A percentile compares a stretch with the other conserved stretches of the same genome.
Evolutionary conservation across 2,113 vertebrate genomes (phyloP).

Genomic region (Xiphophorus couchianus): DNA sequence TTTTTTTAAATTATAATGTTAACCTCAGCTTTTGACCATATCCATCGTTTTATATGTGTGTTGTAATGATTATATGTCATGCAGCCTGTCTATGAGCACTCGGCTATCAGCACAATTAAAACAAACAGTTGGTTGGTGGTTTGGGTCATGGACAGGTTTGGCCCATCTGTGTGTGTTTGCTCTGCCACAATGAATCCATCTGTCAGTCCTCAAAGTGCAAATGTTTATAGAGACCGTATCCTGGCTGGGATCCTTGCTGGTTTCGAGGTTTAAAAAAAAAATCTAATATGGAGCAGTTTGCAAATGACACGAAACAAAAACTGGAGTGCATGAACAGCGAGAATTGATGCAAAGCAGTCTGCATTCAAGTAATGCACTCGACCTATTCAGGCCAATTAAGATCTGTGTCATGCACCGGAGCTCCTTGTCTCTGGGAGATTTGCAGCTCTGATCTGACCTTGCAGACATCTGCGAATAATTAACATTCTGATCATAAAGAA

Average conservation of each 20-base stretch:
- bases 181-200: conserved; percentile 39
- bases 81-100: not conserved
- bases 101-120: not conserved
- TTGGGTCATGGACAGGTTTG: conserved; percentile 44
- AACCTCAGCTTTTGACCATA: not conserved
- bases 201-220: conserved; percentile 64
- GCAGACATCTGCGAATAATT: conserved; percentile 48
- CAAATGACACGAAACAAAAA: conserved; percentile 8
- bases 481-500: not conserved
- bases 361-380: conserved; percentile 36
- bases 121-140: conserved; percentile 18
- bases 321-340: conserved; percentile 18
- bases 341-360: conserved; percentile 21
- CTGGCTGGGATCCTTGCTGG: conserved; percentile 23
- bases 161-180: conserved; percentile 32
- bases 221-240: conserved; percentile 53
- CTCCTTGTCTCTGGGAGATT: conserved; percentile 8
- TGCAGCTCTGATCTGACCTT: conserved; percentile 74
- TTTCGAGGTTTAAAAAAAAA: too few relatives aligned
- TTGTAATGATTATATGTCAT: not conserved
- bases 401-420: conserved; percentile 33
- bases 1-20: not conserved
- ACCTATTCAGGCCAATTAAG: conserved; percentile 44
- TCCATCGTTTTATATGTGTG: not conserved
- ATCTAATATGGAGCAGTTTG: conserved; percentile 37